Evolutionary conservation across 2,113 vertebrate species (phyloP), one percentile per base, ranked within the genome.

Genomic region (Chaenogobius annularis): DNA sequence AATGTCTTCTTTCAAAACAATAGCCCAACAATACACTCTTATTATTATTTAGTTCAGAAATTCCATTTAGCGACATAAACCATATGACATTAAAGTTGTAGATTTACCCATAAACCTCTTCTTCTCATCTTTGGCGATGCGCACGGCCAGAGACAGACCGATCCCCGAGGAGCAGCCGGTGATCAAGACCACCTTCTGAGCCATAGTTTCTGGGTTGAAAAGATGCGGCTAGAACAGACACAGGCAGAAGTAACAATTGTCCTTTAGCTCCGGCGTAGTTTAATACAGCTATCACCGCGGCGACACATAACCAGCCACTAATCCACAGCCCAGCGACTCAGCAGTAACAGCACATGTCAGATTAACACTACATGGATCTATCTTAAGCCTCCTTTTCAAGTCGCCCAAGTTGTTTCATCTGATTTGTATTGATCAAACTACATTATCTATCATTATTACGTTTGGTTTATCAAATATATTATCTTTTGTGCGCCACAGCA

Each of bases 121-220:
- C 89, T 95, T 94, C 54, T 95, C 93, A 80, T 96, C 95, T 73
- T 89, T 94, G 23, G 95, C 94, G 52, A 96, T 89, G 87, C 91
- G 93, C 61, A 79, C 81, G 70, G 95, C 95, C 86, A 96, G 85
- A 11, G 94, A 90, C n/a, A 96, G 81, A 64, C 95, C 95, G 62
- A 96, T 96, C 64, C 95, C 95, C 8, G 95, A 96, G 58, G 95
- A 96, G 73, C 95, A 96, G 62, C 95, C 95, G 2, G 95, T 96
- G 87, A 95, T 93, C 48, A 96, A 94, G 5, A 96, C 95, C 50
- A 90, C 92, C 82, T 94, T 96, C 89, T 93, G 93, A 75, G 82
- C 89, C 94, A 95, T 95, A 5, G 54, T 85, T 70, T 65, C 20
- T 9, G 22, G 22, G 69, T 26, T 13, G 54, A n/a, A 54, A 1